Evolutionary conservation across 2,888 invertebrate species (phyloP).

Genomic region (Terebella lapidaria): DNA sequence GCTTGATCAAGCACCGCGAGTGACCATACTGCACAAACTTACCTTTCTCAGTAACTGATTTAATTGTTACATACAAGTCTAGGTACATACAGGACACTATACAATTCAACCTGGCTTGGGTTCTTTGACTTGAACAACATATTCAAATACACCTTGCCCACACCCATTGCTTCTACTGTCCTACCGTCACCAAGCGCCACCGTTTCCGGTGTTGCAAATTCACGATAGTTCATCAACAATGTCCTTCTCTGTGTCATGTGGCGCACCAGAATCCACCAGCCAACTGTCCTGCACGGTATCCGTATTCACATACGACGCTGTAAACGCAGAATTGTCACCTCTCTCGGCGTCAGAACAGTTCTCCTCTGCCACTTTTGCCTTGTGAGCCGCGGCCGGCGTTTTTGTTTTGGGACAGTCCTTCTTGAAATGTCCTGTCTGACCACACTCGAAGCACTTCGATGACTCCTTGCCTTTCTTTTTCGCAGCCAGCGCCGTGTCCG

Average conservation of each 20-base stretch:
- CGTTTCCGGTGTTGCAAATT: background rate
- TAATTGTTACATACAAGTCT: background rate
- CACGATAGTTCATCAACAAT: background rate
- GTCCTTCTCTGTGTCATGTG: background rate
- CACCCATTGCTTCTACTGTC: background rate
- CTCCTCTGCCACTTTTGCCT: too few species aligned
- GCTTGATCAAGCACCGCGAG: background rate
- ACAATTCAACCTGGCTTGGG: background rate
- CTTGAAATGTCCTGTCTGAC: too few species aligned
- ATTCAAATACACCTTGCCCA: background rate
- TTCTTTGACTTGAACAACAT: background rate
- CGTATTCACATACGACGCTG: too few species aligned
- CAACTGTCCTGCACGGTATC: too few species aligned
- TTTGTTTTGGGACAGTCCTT: too few species aligned
- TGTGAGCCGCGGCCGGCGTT: too few species aligned
- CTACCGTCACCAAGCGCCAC: conserved; percentile 1
- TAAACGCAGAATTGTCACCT: too few species aligned
- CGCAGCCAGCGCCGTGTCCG: too few species aligned
- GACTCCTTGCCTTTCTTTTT: too few species aligned
- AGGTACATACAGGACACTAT: background rate
- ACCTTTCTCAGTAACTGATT: background rate
- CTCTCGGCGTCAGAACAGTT: too few species aligned
- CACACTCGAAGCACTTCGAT: too few species aligned
- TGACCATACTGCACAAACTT: background rate
- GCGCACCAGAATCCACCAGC: conserved; percentile 9